Evolutionary conservation across 2,113 vertebrate genomes (phyloP), one percentile per base, ranked within the genome.

Genomic region (Beaufortia kweichowensis): DNA sequence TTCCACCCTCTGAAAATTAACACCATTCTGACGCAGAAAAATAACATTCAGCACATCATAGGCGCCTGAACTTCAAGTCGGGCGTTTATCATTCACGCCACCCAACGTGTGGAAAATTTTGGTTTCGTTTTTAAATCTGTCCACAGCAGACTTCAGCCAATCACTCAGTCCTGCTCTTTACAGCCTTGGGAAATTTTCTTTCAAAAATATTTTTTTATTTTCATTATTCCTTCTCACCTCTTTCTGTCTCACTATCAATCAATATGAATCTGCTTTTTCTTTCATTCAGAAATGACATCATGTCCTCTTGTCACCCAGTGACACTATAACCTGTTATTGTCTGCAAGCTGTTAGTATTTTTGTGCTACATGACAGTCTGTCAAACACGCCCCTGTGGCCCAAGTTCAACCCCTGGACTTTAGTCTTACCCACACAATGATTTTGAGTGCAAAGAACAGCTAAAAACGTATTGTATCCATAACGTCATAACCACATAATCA

Each of bases 1-100:
- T 55, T 48, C 33, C 48, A 24, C 12, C 65, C 19, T 68, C 10
- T 50, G 46, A 31, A 53, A 53, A 53, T 21, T 0, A 31, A 53
- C 65, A 68, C 46, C 26, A 50, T 53, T 53, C 26, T n/a, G 65
- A 31, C 67, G n/a, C n/a, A 55, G 29, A 69, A 24, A 35, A 33
- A 69, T 23, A 55, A 55, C 28, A 33, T 33, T 12, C 29, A 55
- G n/a, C 48, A 53, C 48, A 53, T 21, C 2, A 53, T 1, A 21
- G 19, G 6, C 48, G 43, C 4, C 43, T 2, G 15, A 21, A 9
- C 35, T 39, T 39, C 35, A 39, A 39, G 6, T n/a, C 19, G 9
- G 48, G 48, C n/a, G 6, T 55, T 55, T 31, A 21, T 33, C 15
- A 23, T 55, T 55, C 65, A 31, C 43, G 21, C 31, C 29, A 21